Conservation (phyloP, 1,140 invertebrate species). For the Lanistes nyassanus region DNA sequence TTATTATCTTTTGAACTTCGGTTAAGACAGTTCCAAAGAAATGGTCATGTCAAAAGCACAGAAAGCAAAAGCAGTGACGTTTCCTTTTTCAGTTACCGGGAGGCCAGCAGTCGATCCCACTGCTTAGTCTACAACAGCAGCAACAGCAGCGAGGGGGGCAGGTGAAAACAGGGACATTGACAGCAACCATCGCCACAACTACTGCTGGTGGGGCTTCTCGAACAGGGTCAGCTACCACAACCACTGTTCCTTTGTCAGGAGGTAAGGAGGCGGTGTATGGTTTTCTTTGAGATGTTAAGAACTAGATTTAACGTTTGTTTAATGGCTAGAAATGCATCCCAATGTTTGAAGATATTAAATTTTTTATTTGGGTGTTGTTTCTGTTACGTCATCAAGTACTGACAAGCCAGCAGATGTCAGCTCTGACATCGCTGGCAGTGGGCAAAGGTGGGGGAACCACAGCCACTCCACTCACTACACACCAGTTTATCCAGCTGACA, state of each 20-base stretch:
- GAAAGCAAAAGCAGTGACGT: not conserved
- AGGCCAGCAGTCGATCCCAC: constrained; percentile 48
- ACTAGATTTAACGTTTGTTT: not conserved
- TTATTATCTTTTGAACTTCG: too few species aligned
- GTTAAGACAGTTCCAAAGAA: too few species aligned
- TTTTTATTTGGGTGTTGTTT: not conserved
- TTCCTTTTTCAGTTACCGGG: constrained; percentile 33
- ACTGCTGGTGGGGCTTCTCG: constrained; percentile 15
- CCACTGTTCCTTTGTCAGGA: constrained; percentile 37
- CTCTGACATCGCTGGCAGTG: constrained; percentile 42
- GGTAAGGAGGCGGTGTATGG: constrained; percentile 17
- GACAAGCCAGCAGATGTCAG: constrained; percentile 39
- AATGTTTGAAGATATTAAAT: not conserved
- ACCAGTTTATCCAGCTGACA: constrained; percentile 50
- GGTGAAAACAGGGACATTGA: constrained; percentile 26
- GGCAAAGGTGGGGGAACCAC: constrained; percentile 33
- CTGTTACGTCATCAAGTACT: constrained; percentile 22
- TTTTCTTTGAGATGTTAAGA: not conserved
- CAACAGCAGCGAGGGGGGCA: constrained; percentile 37
- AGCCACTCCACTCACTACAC: constrained; percentile 37
- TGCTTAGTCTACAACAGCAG: constrained; percentile 40
- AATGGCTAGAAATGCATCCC: not conserved
- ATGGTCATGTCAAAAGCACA: too few species aligned
- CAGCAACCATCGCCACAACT: constrained; percentile 24
- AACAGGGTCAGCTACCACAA: constrained; percentile 20